phyloP scores from a whole-genome alignment of 2,113 vertebrate genomes.

The Arenaria interpres region DNA sequence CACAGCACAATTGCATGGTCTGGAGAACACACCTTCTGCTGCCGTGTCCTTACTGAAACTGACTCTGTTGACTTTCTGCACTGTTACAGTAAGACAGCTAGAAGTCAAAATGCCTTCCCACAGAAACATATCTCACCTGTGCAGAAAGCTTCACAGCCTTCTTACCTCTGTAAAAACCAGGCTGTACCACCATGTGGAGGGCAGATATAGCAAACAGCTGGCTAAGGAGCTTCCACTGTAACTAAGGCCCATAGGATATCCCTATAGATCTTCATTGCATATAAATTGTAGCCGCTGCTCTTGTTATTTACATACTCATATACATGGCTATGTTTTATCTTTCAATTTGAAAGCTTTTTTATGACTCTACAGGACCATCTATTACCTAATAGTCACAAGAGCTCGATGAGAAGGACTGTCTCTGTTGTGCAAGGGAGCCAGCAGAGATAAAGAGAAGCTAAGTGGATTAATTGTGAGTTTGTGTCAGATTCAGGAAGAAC shows the following conservation, averaged over 20 bases:
- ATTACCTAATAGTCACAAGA: background rate
- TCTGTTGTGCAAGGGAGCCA: background rate
- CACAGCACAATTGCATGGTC: background rate
- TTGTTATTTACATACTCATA: background rate
- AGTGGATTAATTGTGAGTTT: slow-evolving; percentile 54
- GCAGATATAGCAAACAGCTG: background rate
- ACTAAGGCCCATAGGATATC: background rate
- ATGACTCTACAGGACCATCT: background rate
- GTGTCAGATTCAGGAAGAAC: slow-evolving; percentile 5
- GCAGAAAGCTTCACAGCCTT: background rate
- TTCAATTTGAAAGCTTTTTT: slow-evolving; percentile 5
- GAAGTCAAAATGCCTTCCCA: background rate
- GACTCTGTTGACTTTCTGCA: background rate
- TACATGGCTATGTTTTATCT: rapidly evolving
- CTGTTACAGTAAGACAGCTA: background rate
- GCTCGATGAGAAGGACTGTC: background rate
- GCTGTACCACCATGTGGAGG: background rate
- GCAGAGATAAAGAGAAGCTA: slow-evolving; percentile 17
- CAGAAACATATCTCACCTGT: background rate
- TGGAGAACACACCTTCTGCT: background rate
- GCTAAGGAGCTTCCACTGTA: background rate
- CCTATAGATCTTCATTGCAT: background rate
- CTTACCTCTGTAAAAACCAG: background rate
- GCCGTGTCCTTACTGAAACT: background rate
- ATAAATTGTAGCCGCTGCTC: background rate